Conservation (phyloP, 2,113 vertebrate species). For the Mesitornis unicolor region DNA sequence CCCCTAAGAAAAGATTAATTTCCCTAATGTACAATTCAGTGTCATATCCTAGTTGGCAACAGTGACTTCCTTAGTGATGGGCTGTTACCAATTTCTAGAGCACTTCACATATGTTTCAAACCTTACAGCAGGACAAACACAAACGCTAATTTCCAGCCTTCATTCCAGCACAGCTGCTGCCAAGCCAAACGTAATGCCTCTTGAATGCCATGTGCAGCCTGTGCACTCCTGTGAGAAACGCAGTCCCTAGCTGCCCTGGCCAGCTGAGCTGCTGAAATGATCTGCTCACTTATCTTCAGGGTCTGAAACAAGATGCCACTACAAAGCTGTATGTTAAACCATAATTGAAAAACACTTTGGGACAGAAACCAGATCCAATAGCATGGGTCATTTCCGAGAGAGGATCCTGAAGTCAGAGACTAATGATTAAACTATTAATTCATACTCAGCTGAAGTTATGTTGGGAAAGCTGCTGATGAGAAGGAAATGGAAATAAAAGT, state of each 20-base stretch:
- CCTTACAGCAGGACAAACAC: neutral
- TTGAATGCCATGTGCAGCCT: neutral
- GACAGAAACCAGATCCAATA: neutral
- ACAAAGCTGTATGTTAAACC: constrained; percentile 22
- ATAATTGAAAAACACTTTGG: constrained; percentile 47
- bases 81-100: neutral
- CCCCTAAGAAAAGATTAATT: neutral
- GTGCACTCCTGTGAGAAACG: neutral
- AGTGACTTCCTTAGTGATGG: neutral
- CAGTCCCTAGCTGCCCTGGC: fast-evolving
- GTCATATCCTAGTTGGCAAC: neutral
- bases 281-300: neutral
- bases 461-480: constrained; percentile 28
- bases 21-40: neutral
- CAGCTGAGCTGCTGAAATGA: neutral
- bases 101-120: neutral
- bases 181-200: neutral
- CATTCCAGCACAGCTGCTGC: neutral
- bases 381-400: neutral
- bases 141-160: neutral
- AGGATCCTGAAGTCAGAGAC: neutral
- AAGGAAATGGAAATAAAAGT: constrained; percentile 31
- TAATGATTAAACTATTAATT: constrained; percentile 29
- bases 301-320: constrained; percentile 10
- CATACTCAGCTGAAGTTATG: neutral